Percentiles rank a stretch among this genome's conserved stretches.
Evolutionary conservation across 1,140 invertebrate genomes (phyloP).

Genomic region (Melitaea cinxia): DNA sequence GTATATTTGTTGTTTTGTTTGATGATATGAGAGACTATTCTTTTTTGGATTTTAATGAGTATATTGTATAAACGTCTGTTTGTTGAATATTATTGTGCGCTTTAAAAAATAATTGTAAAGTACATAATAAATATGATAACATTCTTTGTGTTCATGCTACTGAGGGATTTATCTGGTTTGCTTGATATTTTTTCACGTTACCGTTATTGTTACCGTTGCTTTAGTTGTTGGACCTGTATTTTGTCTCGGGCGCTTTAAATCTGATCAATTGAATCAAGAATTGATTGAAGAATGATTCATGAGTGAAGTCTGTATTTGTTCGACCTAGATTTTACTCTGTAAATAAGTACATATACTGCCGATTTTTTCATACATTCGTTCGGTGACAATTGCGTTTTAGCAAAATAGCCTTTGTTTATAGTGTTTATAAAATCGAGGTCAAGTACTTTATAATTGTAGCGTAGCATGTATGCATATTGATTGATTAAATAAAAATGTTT

Average conservation of each 20-base stretch:
- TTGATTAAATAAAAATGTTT: too few species aligned
- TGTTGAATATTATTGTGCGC: too few species aligned
- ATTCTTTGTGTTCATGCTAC: constrained; percentile 34
- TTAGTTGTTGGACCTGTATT: constrained; percentile 75
- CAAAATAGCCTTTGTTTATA: not conserved
- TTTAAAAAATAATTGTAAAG: not conserved
- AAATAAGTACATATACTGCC: not conserved
- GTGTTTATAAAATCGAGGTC: not conserved
- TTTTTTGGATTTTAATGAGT: too few species aligned
- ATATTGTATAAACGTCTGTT: too few species aligned
- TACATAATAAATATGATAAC: constrained; percentile 3
- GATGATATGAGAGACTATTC: not conserved
- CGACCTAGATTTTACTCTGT: constrained; percentile 40
- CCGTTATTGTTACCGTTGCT: constrained; percentile 78
- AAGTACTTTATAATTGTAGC: not conserved
- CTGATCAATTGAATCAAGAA: constrained; percentile 61
- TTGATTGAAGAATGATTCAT: constrained; percentile 51
- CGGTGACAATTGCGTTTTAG: not conserved
- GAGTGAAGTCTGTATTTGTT: constrained; percentile 31
- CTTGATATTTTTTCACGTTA: constrained; percentile 69
- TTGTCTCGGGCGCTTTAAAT: constrained; percentile 65
- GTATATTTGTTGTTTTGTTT: constrained; percentile 40
- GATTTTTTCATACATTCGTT: not conserved
- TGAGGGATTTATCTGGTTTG: constrained; percentile 59
- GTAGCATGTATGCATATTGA: too few species aligned